Evolutionary conservation across 2,888 invertebrate species (phyloP).

Genomic region (Opisthograptis luteolata): DNA sequence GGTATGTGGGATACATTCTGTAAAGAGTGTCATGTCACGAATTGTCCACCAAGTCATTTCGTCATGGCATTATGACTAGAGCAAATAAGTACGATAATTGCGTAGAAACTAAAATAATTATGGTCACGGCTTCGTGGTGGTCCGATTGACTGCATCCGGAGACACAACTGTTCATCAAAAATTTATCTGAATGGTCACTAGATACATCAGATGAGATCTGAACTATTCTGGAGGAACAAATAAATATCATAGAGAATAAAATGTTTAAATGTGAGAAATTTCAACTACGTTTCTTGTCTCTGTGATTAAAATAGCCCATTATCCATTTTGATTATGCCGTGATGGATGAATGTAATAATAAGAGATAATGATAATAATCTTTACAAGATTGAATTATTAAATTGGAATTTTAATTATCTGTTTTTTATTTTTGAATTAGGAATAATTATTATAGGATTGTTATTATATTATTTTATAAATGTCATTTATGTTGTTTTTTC

Average conservation of each 20-base stretch:
- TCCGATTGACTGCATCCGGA: background rate
- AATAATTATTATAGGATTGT: too few relatives aligned
- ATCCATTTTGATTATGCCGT: constrained; percentile 1
- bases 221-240: background rate
- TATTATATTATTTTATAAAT: too few relatives aligned
- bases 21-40: constrained; percentile 1
- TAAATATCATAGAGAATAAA: too few relatives aligned
- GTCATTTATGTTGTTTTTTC: too few relatives aligned
- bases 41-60: constrained; percentile 9
- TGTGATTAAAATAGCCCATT: too few relatives aligned
- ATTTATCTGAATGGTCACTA: background rate
- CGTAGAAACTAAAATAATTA: too few relatives aligned
- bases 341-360: too few relatives aligned
- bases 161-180: background rate
- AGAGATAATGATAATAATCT: too few relatives aligned
- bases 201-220: background rate
- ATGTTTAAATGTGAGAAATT: background rate
- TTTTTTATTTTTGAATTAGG: too few relatives aligned
- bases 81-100: constrained; percentile 7
- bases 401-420: too few relatives aligned
- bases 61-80: constrained; percentile 11
- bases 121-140: too few relatives aligned
- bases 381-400: background rate
- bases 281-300: too few relatives aligned
- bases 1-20: constrained; percentile 10